These are phyloP conservation scores for Tethya wilhelma DNA, from an alignment of 37 sponge, comb jelly and placozoan genomes.

Conservation along the genomic window DNA sequence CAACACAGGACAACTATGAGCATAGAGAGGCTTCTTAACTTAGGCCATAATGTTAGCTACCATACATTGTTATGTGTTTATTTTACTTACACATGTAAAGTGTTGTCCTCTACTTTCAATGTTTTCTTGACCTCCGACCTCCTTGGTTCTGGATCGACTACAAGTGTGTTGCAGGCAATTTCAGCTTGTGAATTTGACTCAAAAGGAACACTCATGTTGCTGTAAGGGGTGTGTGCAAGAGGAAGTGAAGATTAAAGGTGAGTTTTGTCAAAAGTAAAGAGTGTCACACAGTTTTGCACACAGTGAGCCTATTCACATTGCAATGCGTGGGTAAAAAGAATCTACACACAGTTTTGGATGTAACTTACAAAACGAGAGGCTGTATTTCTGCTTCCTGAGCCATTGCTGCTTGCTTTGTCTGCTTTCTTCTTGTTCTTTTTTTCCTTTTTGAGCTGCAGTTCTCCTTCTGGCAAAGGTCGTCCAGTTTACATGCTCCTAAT, in stretches of 20 bases:
- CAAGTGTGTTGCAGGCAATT: conserved; percentile 72
- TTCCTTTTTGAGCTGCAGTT: too few relatives aligned
- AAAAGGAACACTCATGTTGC: conserved; percentile 79
- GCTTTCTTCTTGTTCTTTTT: too few relatives aligned
- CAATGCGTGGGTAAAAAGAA: too few relatives aligned
- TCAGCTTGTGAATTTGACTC: conserved; percentile 44
- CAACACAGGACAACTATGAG: background rate
- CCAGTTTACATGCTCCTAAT: too few relatives aligned
- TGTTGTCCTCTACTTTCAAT: conserved; percentile 39
- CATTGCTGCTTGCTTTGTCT: too few relatives aligned
- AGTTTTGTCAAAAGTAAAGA: too few relatives aligned
- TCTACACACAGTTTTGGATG: too few relatives aligned
- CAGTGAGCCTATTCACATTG: too few relatives aligned
- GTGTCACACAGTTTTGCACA: too few relatives aligned
- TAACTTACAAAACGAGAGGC: too few relatives aligned
- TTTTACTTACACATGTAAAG: conserved; percentile 56
- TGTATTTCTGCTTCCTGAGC: too few relatives aligned
- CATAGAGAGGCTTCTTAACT: background rate
- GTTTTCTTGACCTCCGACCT: conserved; percentile 65
- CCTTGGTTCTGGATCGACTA: conserved; percentile 82
- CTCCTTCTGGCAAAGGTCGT: too few relatives aligned
- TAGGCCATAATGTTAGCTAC: background rate
- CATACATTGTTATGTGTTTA: background rate
- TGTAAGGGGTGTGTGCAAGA: conserved; percentile 4
- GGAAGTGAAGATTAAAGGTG: background rate